Percentiles rank a stretch among this genome's conserved stretches.
These are phyloP conservation scores for Rhinogobius similis DNA, from an alignment of 2,113 vertebrate species.

Conservation along the genomic window DNA sequence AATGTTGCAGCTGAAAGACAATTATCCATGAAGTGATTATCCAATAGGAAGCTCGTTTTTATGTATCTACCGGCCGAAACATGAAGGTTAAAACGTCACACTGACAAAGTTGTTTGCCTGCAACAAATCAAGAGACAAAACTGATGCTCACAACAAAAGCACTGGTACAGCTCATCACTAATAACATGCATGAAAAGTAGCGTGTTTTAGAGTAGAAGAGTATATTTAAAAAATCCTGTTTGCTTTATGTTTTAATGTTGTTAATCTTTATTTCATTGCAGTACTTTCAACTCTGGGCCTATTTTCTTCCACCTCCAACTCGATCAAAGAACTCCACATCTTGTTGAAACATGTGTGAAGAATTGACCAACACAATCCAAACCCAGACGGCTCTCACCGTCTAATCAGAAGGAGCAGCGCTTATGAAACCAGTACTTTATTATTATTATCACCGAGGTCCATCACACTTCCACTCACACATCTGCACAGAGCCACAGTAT, in stretches of 20 bases:
- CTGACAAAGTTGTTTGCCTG: no score
- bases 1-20: no score
- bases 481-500: constrained; percentile 4
- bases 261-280: neutral
- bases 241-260: neutral
- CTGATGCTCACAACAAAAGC: no score
- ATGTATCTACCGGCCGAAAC: no score
- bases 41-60: no score
- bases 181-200: no score
- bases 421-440: neutral
- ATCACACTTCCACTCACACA: neutral
- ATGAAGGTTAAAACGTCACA: no score
- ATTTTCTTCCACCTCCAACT: neutral
- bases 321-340: neutral
- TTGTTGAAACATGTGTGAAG: neutral
- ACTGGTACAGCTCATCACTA: no score
- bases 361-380: neutral
- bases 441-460: neutral
- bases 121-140: no score
- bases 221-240: no score
- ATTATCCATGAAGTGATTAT: no score
- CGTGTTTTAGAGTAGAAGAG: no score
- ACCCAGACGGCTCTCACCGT: neutral
- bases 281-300: neutral
- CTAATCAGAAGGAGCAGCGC: neutral